Percentiles rank a stretch among this genome's conserved stretches.
Evolutionary conservation across 1,140 invertebrate species (phyloP).

Genomic region (Calycopis cecrops): DNA sequence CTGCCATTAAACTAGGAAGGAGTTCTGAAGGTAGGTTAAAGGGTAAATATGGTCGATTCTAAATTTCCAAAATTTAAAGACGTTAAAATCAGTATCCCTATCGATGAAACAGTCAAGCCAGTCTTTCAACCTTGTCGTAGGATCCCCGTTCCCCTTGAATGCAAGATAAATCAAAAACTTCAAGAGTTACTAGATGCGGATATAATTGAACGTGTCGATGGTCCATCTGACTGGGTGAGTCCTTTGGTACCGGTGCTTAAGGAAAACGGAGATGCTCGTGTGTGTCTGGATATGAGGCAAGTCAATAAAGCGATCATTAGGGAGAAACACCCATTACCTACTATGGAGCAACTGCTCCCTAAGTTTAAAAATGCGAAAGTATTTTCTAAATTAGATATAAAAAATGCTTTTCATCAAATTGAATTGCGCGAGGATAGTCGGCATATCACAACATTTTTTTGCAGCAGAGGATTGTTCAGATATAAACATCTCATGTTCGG

Average conservation of each 20-base stretch:
- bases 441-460: conserved; percentile 50
- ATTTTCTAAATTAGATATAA: conserved; percentile 31
- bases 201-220: conserved; percentile 44
- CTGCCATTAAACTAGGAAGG: not conserved
- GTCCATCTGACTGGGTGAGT: conserved; percentile 47
- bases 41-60: not conserved
- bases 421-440: conserved; percentile 37
- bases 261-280: conserved; percentile 36
- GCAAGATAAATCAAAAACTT: conserved; percentile 32
- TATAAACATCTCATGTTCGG: conserved; percentile 49
- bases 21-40: conserved; percentile 6
- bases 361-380: conserved; percentile 30
- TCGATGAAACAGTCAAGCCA: conserved; percentile 33
- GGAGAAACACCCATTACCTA: conserved; percentile 48
- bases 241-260: conserved; percentile 46
- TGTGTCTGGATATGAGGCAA: conserved; percentile 54
- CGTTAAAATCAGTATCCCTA: conserved; percentile 23
- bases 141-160: conserved; percentile 35
- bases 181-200: conserved; percentile 29
- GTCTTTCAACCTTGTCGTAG: conserved; percentile 38
- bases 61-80: conserved; percentile 13
- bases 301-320: conserved; percentile 47
- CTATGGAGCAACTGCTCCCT: conserved; percentile 40
- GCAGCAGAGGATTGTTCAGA: conserved; percentile 40
- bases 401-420: conserved; percentile 37